phyloP scores from a whole-genome alignment of 1,140 invertebrate genomes.

The Ceratina australensis region DNA sequence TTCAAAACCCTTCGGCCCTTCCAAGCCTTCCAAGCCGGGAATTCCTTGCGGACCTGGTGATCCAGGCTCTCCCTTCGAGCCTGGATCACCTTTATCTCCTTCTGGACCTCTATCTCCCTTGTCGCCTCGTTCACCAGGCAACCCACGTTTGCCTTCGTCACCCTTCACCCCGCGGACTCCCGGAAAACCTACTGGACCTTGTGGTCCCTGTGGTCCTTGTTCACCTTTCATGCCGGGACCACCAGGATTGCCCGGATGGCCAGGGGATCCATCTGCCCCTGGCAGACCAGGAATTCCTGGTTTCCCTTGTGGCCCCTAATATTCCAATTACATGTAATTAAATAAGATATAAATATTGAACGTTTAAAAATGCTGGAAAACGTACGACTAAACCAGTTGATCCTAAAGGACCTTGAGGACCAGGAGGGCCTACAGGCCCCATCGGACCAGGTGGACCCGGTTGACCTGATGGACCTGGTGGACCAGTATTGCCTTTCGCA shows the following conservation, averaged over 20 bases:
- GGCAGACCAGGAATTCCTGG: slow-evolving; percentile 89
- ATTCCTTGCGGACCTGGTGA: slow-evolving; percentile 83
- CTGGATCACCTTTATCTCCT: slow-evolving; percentile 87
- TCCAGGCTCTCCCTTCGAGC: slow-evolving; percentile 88
- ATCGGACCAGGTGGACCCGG: slow-evolving; percentile 84
- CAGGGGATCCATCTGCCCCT: slow-evolving; percentile 87
- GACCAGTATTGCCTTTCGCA: slow-evolving; percentile 86
- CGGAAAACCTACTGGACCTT: slow-evolving; percentile 88
- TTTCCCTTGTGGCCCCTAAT: slow-evolving; percentile 89
- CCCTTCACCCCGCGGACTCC: slow-evolving; percentile 87
- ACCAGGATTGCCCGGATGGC: slow-evolving; percentile 87
- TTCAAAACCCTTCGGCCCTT: slow-evolving; percentile 91
- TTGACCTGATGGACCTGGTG: slow-evolving; percentile 84
- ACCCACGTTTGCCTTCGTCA: slow-evolving; percentile 87
- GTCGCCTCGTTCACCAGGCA: slow-evolving; percentile 70
- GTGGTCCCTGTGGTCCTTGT: slow-evolving; percentile 84
- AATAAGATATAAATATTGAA: not conserved
- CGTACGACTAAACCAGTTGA: slow-evolving; percentile 85
- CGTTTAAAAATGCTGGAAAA: slow-evolving; percentile 14
- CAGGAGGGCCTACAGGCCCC: slow-evolving; percentile 84
- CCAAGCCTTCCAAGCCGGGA: slow-evolving; percentile 89
- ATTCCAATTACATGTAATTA: not conserved
- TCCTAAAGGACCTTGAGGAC: slow-evolving; percentile 84
- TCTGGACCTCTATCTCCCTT: slow-evolving; percentile 88
- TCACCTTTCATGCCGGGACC: slow-evolving; percentile 90